These are phyloP conservation scores for Ariopsis seemanni DNA, from an alignment of 2,113 vertebrate genomes.

Conservation along the genomic window DNA sequence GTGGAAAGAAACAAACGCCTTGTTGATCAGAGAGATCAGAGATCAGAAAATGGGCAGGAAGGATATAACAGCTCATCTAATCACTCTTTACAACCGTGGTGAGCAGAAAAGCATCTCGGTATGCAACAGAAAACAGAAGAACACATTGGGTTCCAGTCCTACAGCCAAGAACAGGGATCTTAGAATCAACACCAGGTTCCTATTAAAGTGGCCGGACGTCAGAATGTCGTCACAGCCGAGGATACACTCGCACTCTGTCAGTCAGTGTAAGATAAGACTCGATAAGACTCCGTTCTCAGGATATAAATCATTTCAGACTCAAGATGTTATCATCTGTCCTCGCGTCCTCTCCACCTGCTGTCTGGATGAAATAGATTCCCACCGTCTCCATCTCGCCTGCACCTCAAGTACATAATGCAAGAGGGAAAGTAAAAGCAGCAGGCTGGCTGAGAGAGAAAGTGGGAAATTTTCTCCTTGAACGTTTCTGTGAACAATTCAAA, in stretches of 20 bases:
- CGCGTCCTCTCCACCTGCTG: background rate
- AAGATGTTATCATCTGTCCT: constrained; percentile 33
- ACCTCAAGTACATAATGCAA: constrained; percentile 40
- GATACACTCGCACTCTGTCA: background rate
- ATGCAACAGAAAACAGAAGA: too few relatives aligned
- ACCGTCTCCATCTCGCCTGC: constrained; percentile 31
- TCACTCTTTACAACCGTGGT: too few relatives aligned
- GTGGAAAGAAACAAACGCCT: too few relatives aligned
- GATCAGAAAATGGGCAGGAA: too few relatives aligned
- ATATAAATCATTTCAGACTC: constrained; percentile 37
- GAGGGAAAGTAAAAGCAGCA: constrained; percentile 2
- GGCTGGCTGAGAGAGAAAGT: constrained; percentile 16
- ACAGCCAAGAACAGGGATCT: background rate
- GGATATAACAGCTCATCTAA: too few relatives aligned
- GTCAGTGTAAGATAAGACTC: background rate
- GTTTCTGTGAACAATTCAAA: background rate
- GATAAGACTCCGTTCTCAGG: background rate
- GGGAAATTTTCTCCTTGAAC: constrained; percentile 6
- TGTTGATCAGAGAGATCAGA: too few relatives aligned
- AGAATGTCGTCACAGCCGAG: background rate
- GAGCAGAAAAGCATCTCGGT: too few relatives aligned
- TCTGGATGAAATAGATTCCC: constrained; percentile 48
- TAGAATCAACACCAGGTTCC: background rate
- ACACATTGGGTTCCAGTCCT: too few relatives aligned
- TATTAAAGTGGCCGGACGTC: background rate